These are phyloP conservation scores for Tachina lurida DNA, from an alignment of 2,888 invertebrate species.

Conservation along the genomic window DNA sequence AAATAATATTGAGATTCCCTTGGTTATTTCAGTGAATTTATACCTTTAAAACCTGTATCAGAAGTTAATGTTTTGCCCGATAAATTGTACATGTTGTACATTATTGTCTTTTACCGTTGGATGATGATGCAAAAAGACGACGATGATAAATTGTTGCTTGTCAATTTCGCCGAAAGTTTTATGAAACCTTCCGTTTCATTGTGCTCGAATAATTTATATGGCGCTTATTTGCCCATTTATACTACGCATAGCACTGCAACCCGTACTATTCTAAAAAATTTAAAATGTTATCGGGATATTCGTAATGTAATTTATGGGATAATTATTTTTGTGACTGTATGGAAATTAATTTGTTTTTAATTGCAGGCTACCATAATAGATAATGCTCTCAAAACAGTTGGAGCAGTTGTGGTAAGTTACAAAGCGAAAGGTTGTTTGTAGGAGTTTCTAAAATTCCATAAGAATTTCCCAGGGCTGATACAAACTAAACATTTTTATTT, in stretches of 20 bases:
- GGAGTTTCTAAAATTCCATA: no score
- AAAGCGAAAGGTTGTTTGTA: no score
- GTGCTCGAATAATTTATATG: slow-evolving; percentile 73
- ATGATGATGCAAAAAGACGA: slow-evolving; percentile 74
- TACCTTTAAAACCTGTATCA: slow-evolving; percentile 44
- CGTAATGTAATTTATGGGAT: slow-evolving; percentile 66
- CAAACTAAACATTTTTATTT: no score
- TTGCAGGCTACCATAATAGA: slow-evolving; percentile 67
- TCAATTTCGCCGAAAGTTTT: slow-evolving; percentile 76
- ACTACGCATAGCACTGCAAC: slow-evolving; percentile 73
- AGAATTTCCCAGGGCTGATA: no score
- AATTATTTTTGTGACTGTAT: neutral
- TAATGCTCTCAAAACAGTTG: slow-evolving; percentile 56
- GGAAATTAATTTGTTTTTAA: slow-evolving; percentile 1
- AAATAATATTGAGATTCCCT: neutral
- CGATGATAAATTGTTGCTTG: slow-evolving; percentile 70
- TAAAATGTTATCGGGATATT: slow-evolving; percentile 72
- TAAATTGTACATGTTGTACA: slow-evolving; percentile 76
- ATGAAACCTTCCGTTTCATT: slow-evolving; percentile 76
- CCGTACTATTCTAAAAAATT: slow-evolving; percentile 74
- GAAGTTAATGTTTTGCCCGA: slow-evolving; percentile 74
- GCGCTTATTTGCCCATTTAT: slow-evolving; percentile 75
- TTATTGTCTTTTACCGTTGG: slow-evolving; percentile 78
- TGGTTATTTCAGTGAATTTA: slow-evolving; percentile 54
- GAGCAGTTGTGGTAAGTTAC: slow-evolving; percentile 57